Base-by-base conservation (phyloP, 1,140 invertebrate genomes). In the Spodoptera frugiperda region DNA sequence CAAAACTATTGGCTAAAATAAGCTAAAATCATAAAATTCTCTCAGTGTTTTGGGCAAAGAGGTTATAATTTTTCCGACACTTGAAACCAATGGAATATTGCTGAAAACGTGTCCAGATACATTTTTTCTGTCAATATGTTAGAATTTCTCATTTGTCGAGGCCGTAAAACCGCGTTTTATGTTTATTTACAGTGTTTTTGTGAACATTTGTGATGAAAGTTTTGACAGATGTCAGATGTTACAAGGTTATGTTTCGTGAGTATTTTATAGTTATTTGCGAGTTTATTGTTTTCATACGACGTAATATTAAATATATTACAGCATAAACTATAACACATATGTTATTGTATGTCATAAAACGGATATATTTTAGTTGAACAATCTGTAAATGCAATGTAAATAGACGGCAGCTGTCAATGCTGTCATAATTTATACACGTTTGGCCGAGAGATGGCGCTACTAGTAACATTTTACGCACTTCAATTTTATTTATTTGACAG, bases 141-240 rank as follows among this genome's bases (percentile, higher is more conserved):
- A 75, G 54, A 77, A 84, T 87, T 89, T 88, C 79, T 48, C 39
- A 8, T 73, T 70, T 11, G 44, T 65, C 11, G 21, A 79, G 25
- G 51, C 76, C 63, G 39, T 85, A 84, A 87, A 85, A 63, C 57
- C 84, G 85, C 84, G 74, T 84, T 86, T 84, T 79, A 46, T 9
- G 70, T 53, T 72, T 77, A 87, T 86, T 84, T 84, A 70, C 48
- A 21, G 89, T 87, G 89, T 89, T 91, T 89, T 91, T 89, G 90
- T 89, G 89, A 90, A 82, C 89, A 93, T 93, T 91, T 93, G 91
- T 90, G 90, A 85, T 76, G 81, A 91, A 89, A 89, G 87, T 91
- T 93, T 91, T 92, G 91, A 92, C 91, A 93, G 89, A 72, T 93
- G 90, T 87, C 91, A 92, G 85, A 85, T 87, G 88, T 85, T 84